Conservation (phyloP, 2,888 invertebrate species). For the Ypsolopha sequella region DNA sequence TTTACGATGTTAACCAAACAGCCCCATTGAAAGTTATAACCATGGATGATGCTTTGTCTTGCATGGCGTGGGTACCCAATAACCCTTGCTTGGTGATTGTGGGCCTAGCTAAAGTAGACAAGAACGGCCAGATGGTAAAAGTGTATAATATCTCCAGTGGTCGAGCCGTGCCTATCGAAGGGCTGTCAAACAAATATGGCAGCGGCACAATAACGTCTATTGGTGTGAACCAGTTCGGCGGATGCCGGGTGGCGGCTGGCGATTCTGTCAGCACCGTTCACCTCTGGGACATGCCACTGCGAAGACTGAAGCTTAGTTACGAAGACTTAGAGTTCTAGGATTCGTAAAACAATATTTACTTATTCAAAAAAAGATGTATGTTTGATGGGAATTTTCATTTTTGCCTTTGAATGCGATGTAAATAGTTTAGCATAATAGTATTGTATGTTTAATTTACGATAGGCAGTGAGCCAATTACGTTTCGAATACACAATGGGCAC, state of each 20-base stretch:
- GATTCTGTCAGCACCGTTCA: conserved; percentile 27
- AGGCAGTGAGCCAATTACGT: no score
- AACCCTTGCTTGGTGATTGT: conserved; percentile 29
- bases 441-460: no score
- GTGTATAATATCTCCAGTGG: conserved; percentile 35
- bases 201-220: conserved; percentile 22
- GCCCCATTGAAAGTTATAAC: conserved; percentile 45
- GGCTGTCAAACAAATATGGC: conserved; percentile 17
- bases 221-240: conserved; percentile 32
- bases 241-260: conserved; percentile 41
- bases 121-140: conserved; percentile 16
- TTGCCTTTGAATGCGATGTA: no score
- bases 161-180: conserved; percentile 26
- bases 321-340: conserved; percentile 24
- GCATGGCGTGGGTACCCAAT: conserved; percentile 38
- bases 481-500: no score
- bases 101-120: conserved; percentile 22
- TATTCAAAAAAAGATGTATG: no score
- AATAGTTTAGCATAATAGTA: no score
- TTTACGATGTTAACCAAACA: conserved; percentile 40
- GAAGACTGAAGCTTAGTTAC: conserved; percentile 24
- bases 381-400: no score
- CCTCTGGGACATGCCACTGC: conserved; percentile 44
- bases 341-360: no score
- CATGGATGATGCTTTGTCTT: conserved; percentile 32